These are phyloP conservation scores for Aegotheles bennettii DNA, from an alignment of 2,113 vertebrate species.

Conservation along the genomic window DNA sequence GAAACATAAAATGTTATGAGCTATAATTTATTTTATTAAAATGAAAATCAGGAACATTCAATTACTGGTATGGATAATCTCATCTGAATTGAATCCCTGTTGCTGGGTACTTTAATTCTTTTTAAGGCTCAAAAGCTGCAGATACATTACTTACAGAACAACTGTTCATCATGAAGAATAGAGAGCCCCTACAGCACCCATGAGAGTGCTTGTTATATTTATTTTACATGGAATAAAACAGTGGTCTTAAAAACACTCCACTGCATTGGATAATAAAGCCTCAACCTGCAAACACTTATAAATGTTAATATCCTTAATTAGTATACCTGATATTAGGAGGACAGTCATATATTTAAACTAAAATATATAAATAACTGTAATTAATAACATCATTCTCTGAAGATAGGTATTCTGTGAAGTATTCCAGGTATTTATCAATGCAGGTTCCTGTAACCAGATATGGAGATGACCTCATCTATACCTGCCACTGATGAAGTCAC, in stretches of 20 bases:
- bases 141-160: neutral
- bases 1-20: conserved; percentile 3
- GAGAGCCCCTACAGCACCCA: neutral
- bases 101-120: neutral
- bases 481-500: neutral
- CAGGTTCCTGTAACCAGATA: neutral
- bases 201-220: neutral
- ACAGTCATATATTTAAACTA: neutral
- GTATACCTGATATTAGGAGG: neutral
- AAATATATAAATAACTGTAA: neutral
- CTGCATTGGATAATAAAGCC: neutral
- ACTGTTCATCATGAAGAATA: neutral
- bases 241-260: neutral
- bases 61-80: neutral
- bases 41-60: conserved; percentile 16
- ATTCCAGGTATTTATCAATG: neutral
- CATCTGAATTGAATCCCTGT: neutral
- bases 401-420: neutral
- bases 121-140: neutral
- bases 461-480: neutral
- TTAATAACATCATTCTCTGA: neutral
- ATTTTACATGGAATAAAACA: neutral
- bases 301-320: neutral
- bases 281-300: neutral
- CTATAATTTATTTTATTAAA: conserved; percentile 19